These are phyloP conservation scores for Lota lota DNA, from an alignment of 2,113 vertebrate species.

Conservation along the genomic window DNA sequence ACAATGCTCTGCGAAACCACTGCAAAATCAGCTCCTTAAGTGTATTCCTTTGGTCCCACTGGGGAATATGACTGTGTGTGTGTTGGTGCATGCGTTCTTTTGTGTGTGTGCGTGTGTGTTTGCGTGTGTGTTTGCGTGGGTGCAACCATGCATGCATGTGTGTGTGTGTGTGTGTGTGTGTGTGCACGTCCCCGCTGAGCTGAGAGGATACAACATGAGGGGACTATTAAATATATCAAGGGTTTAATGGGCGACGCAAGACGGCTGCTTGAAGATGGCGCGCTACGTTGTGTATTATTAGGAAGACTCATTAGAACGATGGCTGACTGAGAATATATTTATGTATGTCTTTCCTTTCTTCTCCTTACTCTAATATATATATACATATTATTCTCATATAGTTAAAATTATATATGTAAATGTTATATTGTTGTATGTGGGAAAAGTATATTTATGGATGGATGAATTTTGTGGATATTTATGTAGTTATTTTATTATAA, in stretches of 20 bases:
- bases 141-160: not conserved
- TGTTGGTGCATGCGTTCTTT: too few species aligned
- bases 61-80: slow-evolving; percentile 50
- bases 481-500: too few species aligned
- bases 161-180: slow-evolving; percentile 39
- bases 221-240: slow-evolving; percentile 63
- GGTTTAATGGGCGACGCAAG: slow-evolving; percentile 56
- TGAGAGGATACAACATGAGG: slow-evolving; percentile 42
- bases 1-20: slow-evolving; percentile 59
- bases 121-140: not conserved
- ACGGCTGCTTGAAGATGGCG: slow-evolving; percentile 41
- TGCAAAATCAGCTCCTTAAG: slow-evolving; percentile 60
- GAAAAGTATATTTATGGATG: too few species aligned
- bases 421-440: too few species aligned
- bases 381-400: too few species aligned
- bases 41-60: slow-evolving; percentile 55
- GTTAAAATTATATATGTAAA: too few species aligned
- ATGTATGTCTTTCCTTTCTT: slow-evolving; percentile 8
- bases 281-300: slow-evolving; percentile 43
- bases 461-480: too few species aligned
- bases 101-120: not conserved
- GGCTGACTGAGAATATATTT: slow-evolving; percentile 37
- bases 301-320: slow-evolving; percentile 45
- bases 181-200: slow-evolving; percentile 52
- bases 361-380: too few species aligned